Evolutionary conservation across 2,797 vertebrate species (phyloP).

Genomic region (Nothura maculosa): DNA sequence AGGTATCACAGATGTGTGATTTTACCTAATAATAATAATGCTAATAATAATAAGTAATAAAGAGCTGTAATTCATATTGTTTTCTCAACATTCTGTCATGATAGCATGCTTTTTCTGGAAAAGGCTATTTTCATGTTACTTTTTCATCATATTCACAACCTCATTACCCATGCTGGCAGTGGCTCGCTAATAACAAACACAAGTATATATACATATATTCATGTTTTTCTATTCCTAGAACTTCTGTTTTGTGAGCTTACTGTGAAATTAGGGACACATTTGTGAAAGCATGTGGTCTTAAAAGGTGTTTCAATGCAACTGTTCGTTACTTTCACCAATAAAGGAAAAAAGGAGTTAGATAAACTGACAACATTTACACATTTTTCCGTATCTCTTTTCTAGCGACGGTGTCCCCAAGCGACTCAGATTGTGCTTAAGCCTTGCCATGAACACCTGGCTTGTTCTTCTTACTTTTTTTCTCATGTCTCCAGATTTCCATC

Average conservation of each 20-base stretch:
- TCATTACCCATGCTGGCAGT: background rate
- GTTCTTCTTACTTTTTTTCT: background rate
- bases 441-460: background rate
- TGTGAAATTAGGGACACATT: background rate
- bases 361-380: background rate
- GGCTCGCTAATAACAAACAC: background rate
- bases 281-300: background rate
- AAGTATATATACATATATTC: background rate
- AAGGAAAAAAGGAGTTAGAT: accelerated
- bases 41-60: background rate
- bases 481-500: background rate
- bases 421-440: background rate
- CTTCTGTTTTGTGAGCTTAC: background rate
- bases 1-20: background rate
- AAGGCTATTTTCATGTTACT: background rate
- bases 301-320: background rate
- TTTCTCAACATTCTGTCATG: background rate
- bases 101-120: background rate
- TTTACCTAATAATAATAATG: background rate
- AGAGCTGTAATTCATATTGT: accelerated
- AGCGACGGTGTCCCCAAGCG: accelerated
- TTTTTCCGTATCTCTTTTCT: background rate
- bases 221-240: background rate
- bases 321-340: background rate
- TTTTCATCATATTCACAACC: background rate